Base-by-base conservation (phyloP, 1,140 invertebrate species). In the Hyposmocoma kahamanoa region DNA sequence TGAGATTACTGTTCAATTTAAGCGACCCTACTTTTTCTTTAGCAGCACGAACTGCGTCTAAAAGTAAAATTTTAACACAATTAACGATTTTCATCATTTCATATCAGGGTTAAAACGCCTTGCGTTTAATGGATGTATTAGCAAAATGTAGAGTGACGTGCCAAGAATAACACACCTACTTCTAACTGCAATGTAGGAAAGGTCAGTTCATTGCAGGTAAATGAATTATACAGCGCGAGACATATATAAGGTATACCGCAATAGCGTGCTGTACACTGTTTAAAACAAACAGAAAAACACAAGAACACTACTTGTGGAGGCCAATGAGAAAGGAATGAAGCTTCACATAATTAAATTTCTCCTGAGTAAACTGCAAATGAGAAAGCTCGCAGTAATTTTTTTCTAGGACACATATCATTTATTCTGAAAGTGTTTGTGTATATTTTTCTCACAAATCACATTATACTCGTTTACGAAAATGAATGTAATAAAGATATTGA, bases 271-370 rank as follows among this genome's bases (percentile, higher is more conserved):
- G 8, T 6, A 26, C 24, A 26, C 32, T 36, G 32, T 15, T 36
- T n/a, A 10, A 15, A 13, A 15, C 32, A 36, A 36, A 36, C 32
- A 13, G 32, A 36, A 36, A 36, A 36, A 36, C 32, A 26, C 5
- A 17, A 36, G 5, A n/a, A n/a, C n/a, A n/a, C 32, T 15, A 6
- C 32, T 13, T 10, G 28, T 3, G 10, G 18, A 17, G 10, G 15
- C 15, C 32, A 36, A 15, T 13, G 28, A n/a, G 32, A 36, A 36
- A 36, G 21, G 22, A n/a, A 43, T 17, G 28, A 15, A 48, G 41
- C 32, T 36, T 43, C 19, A 44, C 22, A 32, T 53, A 47, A 43
- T 50, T 49, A 46, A 44, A 50, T 50, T 46, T 39, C 28, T 32
- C 53, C 9, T 26, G 28, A 9, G 39, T 47, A 42, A 47, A 42